phyloP scores from a whole-genome alignment of 2,797 vertebrate species.

The Sebastes paucispinis region DNA sequence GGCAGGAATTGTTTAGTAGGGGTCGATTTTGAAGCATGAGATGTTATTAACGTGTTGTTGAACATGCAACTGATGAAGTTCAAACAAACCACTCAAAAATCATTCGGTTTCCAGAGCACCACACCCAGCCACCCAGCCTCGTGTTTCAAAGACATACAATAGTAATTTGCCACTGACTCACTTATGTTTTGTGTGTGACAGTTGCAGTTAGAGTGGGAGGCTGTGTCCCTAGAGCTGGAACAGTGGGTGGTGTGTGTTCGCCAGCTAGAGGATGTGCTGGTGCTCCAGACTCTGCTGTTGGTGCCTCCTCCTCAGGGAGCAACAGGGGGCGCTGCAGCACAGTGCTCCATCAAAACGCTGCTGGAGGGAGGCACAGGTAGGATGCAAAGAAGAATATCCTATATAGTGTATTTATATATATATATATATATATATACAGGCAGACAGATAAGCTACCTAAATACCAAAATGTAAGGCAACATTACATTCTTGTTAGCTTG shows the following conservation, averaged over 20 bases:
- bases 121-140: too few relatives aligned
- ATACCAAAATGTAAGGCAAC: neutral
- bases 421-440: neutral
- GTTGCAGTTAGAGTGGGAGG: conserved; percentile 90
- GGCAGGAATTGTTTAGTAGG: too few relatives aligned
- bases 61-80: too few relatives aligned
- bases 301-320: conserved; percentile 73
- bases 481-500: neutral
- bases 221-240: conserved; percentile 94
- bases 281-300: conserved; percentile 91
- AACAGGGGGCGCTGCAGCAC: conserved; percentile 77
- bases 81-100: too few relatives aligned
- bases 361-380: conserved; percentile 93
- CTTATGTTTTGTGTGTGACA: conserved; percentile 39
- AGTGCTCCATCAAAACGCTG: conserved; percentile 89
- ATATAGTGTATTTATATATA: neutral
- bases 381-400: neutral
- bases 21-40: too few relatives aligned
- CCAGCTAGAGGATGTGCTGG: conserved; percentile 94
- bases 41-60: too few relatives aligned
- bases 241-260: conserved; percentile 94
- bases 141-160: too few relatives aligned
- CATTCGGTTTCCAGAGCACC: too few relatives aligned
- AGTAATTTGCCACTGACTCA: neutral
- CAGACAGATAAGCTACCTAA: neutral